A percentile compares a stretch with the other conserved stretches of the same genome.
Evolutionary conservation across 2,113 vertebrate species (phyloP).

Genomic region (sheep (Ovis aries)): DNA sequence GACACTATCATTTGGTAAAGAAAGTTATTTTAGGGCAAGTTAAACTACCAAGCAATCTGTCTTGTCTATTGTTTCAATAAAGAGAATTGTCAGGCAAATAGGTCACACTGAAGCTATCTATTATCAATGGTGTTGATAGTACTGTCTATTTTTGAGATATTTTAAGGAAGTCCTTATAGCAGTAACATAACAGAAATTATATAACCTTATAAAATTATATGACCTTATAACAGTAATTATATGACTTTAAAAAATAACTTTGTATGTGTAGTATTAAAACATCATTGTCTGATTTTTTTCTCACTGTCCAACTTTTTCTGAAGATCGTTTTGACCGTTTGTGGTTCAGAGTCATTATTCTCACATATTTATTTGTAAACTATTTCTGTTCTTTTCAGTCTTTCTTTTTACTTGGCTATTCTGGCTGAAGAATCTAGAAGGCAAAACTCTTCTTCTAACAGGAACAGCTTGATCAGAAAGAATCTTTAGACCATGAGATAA

Average conservation of each 20-base stretch:
- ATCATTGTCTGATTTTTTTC: neutral
- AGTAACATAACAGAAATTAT: neutral
- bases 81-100: slow-evolving; percentile 39
- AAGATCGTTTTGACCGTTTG: neutral
- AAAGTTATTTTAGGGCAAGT: slow-evolving; percentile 52
- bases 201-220: neutral
- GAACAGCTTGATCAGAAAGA: neutral
- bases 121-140: slow-evolving; percentile 31
- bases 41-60: slow-evolving; percentile 56
- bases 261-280: neutral
- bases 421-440: neutral
- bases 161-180: slow-evolving; percentile 2
- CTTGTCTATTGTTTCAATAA: slow-evolving; percentile 34
- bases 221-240: neutral
- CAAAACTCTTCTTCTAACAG: neutral
- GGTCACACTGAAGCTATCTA: neutral
- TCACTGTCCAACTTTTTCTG: neutral
- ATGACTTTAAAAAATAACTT: neutral
- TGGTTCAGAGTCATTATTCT: neutral
- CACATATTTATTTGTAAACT: neutral
- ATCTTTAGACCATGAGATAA: neutral
- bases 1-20: slow-evolving; percentile 43
- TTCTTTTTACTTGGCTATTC: neutral
- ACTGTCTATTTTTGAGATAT: slow-evolving; percentile 7
- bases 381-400: neutral